Evolutionary conservation across 2,113 vertebrate species (phyloP), one percentile per base, ranked within the genome.

Genomic region (Salminus brasiliensis): DNA sequence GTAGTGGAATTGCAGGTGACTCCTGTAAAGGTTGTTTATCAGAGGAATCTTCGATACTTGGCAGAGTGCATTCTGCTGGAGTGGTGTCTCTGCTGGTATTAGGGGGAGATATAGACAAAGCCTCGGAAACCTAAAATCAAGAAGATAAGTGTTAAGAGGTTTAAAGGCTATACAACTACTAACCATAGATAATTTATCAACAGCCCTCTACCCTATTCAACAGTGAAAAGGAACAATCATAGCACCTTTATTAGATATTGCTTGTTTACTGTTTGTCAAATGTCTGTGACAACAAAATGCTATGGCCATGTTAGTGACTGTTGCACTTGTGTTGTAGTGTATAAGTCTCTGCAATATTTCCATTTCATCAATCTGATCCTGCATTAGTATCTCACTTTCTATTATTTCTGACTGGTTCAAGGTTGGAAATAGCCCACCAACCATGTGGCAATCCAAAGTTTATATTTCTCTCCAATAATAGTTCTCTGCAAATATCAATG

Each of bases 111-210:
- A 67, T 81, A 72, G 82, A 76, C 18, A 82, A 57, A 79, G 72
- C 82, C 82, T 73, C 73, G 25, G 83, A 62, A 79, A 76, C 88
- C 92, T 91, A 87, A 29, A 83, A 78, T 23, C 59, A 52, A 79
- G 21, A 47, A 7, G 13, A 62, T 25, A 81, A 65, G 43, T 16
- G 16, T 71, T 55, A 73, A 70, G 67, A 68, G n/a, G n/a, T n/a
- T n/a, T n/a, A n/a, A n/a, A n/a, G 7, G n/a, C n/a, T 47, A 18
- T 32, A 21, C n/a, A 60, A 41, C 47, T 21, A 18, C n/a, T 32
- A 30, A 25, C 41, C 29, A 0, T 49, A 21, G 47, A 15, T 5
- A 15, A 49, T 49, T 21, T 21, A 18, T 49, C 47, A 49, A 18
- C 47, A 15, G 13, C 47, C 47, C 18, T 18, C 18, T 21, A 21